A percentile compares a stretch with the other conserved stretches of the same genome.
Evolutionary conservation across 2,888 invertebrate genomes (phyloP).

Genomic region (Hermaeophaga mercurialis): DNA sequence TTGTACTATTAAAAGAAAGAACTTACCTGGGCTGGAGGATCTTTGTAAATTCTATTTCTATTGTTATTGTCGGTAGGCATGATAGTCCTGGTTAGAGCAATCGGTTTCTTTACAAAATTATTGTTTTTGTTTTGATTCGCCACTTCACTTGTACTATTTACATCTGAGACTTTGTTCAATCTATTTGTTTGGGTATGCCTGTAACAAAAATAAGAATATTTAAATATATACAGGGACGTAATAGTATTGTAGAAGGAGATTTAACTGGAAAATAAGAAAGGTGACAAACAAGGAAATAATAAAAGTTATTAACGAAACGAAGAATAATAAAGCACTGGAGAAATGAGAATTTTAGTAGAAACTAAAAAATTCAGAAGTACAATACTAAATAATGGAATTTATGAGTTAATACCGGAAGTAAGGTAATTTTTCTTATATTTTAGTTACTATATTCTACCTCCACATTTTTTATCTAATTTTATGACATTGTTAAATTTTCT

Average conservation of each 20-base stretch:
- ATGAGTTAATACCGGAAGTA: too few species aligned
- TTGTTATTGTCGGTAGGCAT: conserved; percentile 37
- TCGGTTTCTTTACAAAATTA: conserved; percentile 29
- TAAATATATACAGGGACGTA: neutral
- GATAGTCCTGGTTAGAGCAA: conserved; percentile 32
- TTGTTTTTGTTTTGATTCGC: conserved; percentile 42
- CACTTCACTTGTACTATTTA: conserved; percentile 53
- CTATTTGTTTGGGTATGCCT: conserved; percentile 46
- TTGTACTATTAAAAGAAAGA: too few species aligned
- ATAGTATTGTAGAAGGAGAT: neutral
- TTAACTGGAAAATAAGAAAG: neutral
- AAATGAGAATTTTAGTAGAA: too few species aligned
- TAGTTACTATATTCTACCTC: too few species aligned
- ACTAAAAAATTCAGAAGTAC: too few species aligned
- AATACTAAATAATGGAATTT: too few species aligned
- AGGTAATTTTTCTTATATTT: too few species aligned
- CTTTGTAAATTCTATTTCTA: conserved; percentile 38
- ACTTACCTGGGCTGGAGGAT: conserved; percentile 39
- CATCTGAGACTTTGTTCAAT: conserved; percentile 71
- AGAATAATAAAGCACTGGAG: too few species aligned
- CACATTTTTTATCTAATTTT: too few species aligned
- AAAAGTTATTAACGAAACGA: too few species aligned
- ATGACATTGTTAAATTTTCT: too few species aligned
- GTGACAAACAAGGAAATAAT: too few species aligned
- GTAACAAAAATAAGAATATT: conserved; percentile 20